These are phyloP conservation scores for Athrips mouffetella DNA, from an alignment of 2,888 invertebrate species.

Conservation along the genomic window DNA sequence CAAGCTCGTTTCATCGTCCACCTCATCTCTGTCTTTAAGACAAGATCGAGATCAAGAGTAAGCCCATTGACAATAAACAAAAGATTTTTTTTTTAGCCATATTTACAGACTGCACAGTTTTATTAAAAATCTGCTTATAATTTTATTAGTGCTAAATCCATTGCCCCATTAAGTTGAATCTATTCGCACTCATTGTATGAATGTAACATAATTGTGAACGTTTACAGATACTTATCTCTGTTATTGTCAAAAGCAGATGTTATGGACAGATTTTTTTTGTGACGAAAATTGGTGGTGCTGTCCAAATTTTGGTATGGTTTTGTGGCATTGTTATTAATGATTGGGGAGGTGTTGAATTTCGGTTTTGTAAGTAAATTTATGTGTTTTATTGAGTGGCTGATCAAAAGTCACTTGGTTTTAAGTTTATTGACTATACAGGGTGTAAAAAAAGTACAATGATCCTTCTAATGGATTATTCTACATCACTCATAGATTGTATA, in stretches of 20 bases:
- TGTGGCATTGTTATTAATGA: neutral
- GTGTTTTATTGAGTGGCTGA: neutral
- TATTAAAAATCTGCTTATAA: too few relatives aligned
- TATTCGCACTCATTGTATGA: neutral
- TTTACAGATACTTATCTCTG: conserved; percentile 2
- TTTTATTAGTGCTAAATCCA: neutral
- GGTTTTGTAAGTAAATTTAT: neutral
- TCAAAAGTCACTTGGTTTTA: neutral
- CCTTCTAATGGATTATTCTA: too few relatives aligned
- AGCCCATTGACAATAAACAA: too few relatives aligned
- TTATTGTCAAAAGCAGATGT: too few relatives aligned
- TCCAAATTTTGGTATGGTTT: neutral
- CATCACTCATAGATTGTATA: too few relatives aligned
- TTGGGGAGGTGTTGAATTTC: neutral
- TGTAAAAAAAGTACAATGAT: too few relatives aligned
- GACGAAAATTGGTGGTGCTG: neutral
- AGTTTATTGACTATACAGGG: too few relatives aligned
- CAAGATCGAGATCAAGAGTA: too few relatives aligned
- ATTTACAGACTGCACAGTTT: too few relatives aligned
- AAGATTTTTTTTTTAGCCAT: too few relatives aligned
- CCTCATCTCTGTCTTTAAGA: too few relatives aligned
- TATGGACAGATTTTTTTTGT: conserved; percentile 2
- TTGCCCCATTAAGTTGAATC: neutral
- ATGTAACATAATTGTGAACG: neutral
- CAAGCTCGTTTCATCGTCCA: too few relatives aligned